These are phyloP conservation scores for Sinelater perroti DNA, from an alignment of 2,888 invertebrate species.

Conservation along the genomic window DNA sequence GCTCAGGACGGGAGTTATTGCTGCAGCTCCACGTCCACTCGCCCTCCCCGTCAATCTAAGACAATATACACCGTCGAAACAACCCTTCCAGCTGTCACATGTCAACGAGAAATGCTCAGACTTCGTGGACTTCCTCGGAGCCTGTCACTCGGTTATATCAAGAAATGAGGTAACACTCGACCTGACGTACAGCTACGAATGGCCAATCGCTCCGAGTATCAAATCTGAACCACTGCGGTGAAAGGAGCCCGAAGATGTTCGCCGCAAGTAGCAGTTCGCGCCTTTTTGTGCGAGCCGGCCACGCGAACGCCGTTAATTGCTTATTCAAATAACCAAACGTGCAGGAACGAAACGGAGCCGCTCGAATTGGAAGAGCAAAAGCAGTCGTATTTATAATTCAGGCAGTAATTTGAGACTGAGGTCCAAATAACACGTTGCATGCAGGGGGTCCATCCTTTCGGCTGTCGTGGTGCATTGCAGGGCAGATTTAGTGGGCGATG, in stretches of 20 bases:
- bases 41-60: constrained; percentile 37
- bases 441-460: constrained; percentile 55
- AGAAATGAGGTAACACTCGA: constrained; percentile 35
- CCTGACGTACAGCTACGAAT: constrained; percentile 35
- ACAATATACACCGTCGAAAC: constrained; percentile 37
- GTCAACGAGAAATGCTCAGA: constrained; percentile 38
- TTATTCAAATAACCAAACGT: no score
- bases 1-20: constrained; percentile 20
- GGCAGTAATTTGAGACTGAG: constrained; percentile 31
- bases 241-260: no score
- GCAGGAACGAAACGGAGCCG: no score
- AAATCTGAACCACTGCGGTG: no score
- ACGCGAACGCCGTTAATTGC: no score
- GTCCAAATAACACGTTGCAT: constrained; percentile 50
- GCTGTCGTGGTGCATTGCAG: constrained; percentile 53
- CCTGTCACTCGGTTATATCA: constrained; percentile 35
- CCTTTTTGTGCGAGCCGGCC: no score
- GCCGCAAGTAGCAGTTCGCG: no score
- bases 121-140: constrained; percentile 36
- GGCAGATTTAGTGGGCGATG: constrained; percentile 60
- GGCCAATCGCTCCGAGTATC: constrained; percentile 29
- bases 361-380: no score
- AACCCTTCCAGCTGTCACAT: constrained; percentile 41
- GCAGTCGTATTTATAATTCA: constrained; percentile 11
- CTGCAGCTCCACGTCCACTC: constrained; percentile 37